phyloP scores from a whole-genome alignment of 2,113 vertebrate species.

The Bufo bufo region DNA sequence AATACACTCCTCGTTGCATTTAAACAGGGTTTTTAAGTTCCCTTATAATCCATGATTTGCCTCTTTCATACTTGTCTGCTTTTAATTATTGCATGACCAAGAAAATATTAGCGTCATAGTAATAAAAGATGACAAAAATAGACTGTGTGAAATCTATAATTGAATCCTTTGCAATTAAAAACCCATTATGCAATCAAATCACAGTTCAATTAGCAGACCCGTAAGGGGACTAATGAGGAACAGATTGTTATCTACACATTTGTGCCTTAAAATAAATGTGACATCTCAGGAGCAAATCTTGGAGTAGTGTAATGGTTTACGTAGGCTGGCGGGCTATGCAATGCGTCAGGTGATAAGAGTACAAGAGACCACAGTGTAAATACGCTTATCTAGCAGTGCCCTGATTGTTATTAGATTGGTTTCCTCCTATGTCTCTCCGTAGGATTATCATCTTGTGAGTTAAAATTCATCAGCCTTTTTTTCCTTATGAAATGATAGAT shows the following conservation, averaged over 20 bases:
- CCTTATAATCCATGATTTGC: background rate
- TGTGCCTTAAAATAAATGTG: slow-evolving; percentile 35
- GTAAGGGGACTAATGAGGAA: slow-evolving; percentile 26
- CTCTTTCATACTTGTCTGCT: background rate
- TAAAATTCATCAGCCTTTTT: no score
- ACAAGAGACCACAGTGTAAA: background rate
- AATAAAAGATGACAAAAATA: slow-evolving; percentile 37
- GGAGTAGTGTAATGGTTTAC: background rate
- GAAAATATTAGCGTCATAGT: slow-evolving; percentile 20
- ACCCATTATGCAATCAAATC: slow-evolving; percentile 49
- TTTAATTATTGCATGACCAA: slow-evolving; percentile 11
- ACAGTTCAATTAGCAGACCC: slow-evolving; percentile 40
- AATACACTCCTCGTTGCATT: background rate
- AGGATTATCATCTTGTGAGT: no score
- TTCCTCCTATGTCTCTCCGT: no score
- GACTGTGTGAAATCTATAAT: slow-evolving; percentile 18
- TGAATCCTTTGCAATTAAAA: slow-evolving; percentile 49
- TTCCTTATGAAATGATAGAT: no score
- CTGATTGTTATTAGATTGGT: no score
- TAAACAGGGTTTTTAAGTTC: background rate
- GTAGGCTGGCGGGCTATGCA: background rate
- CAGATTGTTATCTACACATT: slow-evolving; percentile 49
- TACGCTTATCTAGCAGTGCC: background rate
- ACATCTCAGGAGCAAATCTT: slow-evolving; percentile 4
- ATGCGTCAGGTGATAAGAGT: slow-evolving; percentile 3